phyloP scores from a whole-genome alignment of 2,113 vertebrate species.

The Plectropomus leopardus region DNA sequence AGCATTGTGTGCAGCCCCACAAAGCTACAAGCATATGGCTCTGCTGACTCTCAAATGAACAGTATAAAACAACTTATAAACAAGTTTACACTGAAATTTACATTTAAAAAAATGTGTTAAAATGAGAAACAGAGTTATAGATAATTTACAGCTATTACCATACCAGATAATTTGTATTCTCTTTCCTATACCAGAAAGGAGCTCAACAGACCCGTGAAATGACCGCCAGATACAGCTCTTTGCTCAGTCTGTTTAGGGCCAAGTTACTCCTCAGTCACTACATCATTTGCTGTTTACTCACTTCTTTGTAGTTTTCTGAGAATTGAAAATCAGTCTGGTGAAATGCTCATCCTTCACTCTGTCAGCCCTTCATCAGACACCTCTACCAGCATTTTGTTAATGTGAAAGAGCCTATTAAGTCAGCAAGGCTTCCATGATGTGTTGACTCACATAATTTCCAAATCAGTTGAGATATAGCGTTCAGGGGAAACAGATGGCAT shows the following conservation, averaged over 20 bases:
- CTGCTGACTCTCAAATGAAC: no score
- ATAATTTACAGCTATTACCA: background rate
- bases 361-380: constrained; percentile 43
- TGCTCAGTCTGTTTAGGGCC: constrained; percentile 5
- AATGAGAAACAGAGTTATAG: background rate
- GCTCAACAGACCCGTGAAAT: constrained; percentile 11
- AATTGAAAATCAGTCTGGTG: constrained; percentile 13
- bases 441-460: constrained; percentile 65
- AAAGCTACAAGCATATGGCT: no score
- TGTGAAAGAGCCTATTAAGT: constrained; percentile 35
- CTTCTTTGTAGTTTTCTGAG: constrained; percentile 4
- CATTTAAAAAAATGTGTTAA: background rate
- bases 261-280: background rate
- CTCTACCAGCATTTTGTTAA: constrained; percentile 17
- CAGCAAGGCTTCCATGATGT: constrained; percentile 32
- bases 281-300: constrained; percentile 14
- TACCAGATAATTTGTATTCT: constrained; percentile 1
- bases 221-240: constrained; percentile 9
- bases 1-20: no score
- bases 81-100: background rate
- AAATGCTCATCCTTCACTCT: constrained; percentile 26
- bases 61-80: background rate
- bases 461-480: constrained; percentile 59
- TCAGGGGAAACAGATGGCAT: constrained; percentile 77
- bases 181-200: background rate